These are phyloP conservation scores for Scomber japonicus DNA, from an alignment of 2,113 vertebrate genomes.

Conservation along the genomic window DNA sequence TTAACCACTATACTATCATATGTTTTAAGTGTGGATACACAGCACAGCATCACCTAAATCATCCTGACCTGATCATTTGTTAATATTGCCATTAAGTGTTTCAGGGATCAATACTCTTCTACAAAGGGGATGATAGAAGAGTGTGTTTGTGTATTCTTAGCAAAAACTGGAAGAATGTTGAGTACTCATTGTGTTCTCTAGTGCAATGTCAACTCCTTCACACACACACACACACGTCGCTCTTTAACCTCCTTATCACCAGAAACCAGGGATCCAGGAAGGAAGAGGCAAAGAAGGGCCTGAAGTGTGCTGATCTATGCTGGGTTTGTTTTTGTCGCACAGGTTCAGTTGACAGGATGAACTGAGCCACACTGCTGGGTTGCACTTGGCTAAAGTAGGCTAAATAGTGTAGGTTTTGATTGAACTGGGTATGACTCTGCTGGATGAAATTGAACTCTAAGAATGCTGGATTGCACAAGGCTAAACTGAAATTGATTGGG, in stretches of 20 bases:
- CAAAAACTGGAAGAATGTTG: slow-evolving; percentile 48
- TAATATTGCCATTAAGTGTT: slow-evolving; percentile 27
- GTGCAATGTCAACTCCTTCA: slow-evolving; percentile 33
- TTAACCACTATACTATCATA: slow-evolving; percentile 7
- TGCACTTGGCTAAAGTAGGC: slow-evolving; percentile 25
- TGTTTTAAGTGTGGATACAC: not conserved
- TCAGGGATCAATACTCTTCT: slow-evolving; percentile 43
- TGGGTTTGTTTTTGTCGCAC: not conserved
- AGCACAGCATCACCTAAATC: not conserved
- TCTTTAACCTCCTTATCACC: slow-evolving; percentile 68
- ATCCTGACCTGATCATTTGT: slow-evolving; percentile 21
- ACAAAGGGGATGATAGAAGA: slow-evolving; percentile 25
- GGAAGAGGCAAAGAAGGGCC: slow-evolving; percentile 33
- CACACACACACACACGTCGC: not conserved
- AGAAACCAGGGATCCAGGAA: slow-evolving; percentile 62
- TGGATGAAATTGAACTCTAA: slow-evolving; percentile 40
- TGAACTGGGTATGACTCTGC: slow-evolving; percentile 20
- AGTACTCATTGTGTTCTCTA: slow-evolving; percentile 58
- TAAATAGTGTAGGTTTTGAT: slow-evolving; percentile 18
- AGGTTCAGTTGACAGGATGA: slow-evolving; percentile 15
- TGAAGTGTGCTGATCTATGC: slow-evolving; percentile 57
- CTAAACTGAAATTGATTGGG: slow-evolving; percentile 2
- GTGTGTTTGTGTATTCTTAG: slow-evolving; percentile 55
- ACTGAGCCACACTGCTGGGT: slow-evolving; percentile 29
- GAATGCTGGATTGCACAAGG: slow-evolving; percentile 1